phyloP scores from a whole-genome alignment of 2,888 invertebrate genomes.

The Acleris laterana region DNA sequence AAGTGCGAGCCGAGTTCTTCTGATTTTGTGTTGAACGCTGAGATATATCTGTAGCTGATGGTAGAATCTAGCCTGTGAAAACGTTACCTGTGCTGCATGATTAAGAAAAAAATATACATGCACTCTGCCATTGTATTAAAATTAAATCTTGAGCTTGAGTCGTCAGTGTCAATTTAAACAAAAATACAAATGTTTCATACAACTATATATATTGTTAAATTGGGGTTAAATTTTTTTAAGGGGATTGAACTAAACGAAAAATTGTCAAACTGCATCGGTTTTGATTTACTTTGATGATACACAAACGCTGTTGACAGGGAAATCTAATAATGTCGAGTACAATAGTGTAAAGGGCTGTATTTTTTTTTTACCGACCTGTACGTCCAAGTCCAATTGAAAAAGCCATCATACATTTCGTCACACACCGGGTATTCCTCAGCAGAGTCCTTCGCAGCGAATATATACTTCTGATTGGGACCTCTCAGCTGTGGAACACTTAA shows the following conservation, averaged over 20 bases:
- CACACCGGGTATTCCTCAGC: slow-evolving; percentile 69
- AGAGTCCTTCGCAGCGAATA: slow-evolving; percentile 70
- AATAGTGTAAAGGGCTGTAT: no score
- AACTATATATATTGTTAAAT: no score
- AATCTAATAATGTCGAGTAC: no score
- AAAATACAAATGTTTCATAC: no score
- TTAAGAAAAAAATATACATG: neutral
- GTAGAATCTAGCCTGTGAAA: slow-evolving; percentile 57
- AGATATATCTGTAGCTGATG: slow-evolving; percentile 58
- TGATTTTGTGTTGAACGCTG: slow-evolving; percentile 51
- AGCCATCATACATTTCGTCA: slow-evolving; percentile 58
- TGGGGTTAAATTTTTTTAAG: no score
- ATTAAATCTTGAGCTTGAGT: neutral
- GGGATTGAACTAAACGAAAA: no score
- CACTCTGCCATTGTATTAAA: neutral
- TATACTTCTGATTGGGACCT: slow-evolving; percentile 62
- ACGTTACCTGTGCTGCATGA: neutral
- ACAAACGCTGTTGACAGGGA: no score
- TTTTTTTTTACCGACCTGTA: slow-evolving; percentile 56
- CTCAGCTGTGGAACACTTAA: slow-evolving; percentile 52
- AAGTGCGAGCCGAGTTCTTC: slow-evolving; percentile 53
- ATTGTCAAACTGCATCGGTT: no score
- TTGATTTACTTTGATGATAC: no score
- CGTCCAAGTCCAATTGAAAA: slow-evolving; percentile 78
- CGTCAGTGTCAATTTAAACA: no score